Base-by-base conservation (phyloP, 2,888 invertebrate species). In the Drosophila melanosoma region DNA sequence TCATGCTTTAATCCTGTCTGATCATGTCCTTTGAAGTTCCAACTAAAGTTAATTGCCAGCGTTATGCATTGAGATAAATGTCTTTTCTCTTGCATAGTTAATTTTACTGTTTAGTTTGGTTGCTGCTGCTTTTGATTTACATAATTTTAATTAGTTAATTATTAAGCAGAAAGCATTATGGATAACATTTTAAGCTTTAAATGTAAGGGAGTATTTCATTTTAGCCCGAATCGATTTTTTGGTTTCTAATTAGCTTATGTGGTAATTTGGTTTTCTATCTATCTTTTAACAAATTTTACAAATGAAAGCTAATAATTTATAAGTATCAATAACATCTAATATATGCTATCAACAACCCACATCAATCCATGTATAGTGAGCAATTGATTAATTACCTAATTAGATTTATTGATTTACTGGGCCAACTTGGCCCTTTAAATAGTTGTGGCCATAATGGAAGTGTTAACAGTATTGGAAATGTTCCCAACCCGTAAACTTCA, bases 1-100 rank as follows among this genome's bases (percentile, higher is more conserved):
- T 36, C 59, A 36, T 20, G 6, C 36, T 17, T 29, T 51, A 33
- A 38, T 33, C 52, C 56, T 51, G 40, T 11, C 45, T 11, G 40
- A 8, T n/a, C 10, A 29, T 49, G 45, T 56, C 56, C 79, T 66
- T 72, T 72, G 72, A 76, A 58, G 33, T 48, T 35, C 42, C 35
- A 56, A 7, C 48, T 3, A 17, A 20, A 35, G 36, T 11, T 58
- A 61, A 67, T 59, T 62, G 42, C 51, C 17, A 65, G 29, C 53
- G 67, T 68, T 61, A 67, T 59, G 58, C 12, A 58, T 58, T 58
- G 15, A 8, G 32, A 51, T 35, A 3, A 61, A 33, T 10, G 12
- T 29, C 26, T 35, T 29, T 26, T 40, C 32, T 26, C 12, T 62
- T 70, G 76, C 65, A 70, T 51, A 40, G 20, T 20, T 23, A 17